phyloP scores from a whole-genome alignment of 2,888 invertebrate species.

The Hypolimnas misippus region DNA sequence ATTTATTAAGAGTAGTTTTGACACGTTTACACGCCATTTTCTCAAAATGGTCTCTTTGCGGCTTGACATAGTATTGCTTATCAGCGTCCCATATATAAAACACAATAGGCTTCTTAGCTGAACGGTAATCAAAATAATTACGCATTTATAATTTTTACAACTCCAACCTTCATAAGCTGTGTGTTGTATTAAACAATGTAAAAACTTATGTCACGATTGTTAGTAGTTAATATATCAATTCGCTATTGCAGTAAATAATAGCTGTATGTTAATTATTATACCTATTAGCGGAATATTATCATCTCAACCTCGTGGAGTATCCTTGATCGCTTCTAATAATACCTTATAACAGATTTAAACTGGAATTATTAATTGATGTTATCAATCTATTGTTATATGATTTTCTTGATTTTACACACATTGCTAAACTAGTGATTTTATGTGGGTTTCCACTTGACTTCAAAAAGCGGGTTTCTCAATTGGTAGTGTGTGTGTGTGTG shows the following conservation, averaged over 20 bases:
- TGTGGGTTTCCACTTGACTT: too few relatives aligned
- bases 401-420: neutral
- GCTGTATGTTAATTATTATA: slow-evolving; percentile 47
- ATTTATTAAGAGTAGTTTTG: too few relatives aligned
- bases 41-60: too few relatives aligned
- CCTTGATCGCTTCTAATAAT: slow-evolving; percentile 50
- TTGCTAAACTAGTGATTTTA: neutral
- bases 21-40: too few relatives aligned
- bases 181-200: slow-evolving; percentile 15
- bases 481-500: too few relatives aligned
- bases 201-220: slow-evolving; percentile 34
- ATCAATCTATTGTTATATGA: slow-evolving; percentile 25
- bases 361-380: slow-evolving; percentile 57
- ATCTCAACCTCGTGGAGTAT: slow-evolving; percentile 43
- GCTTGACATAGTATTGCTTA: too few relatives aligned
- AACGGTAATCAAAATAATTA: too few relatives aligned
- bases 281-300: slow-evolving; percentile 46
- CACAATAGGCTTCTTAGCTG: too few relatives aligned
- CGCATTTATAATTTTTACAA: slow-evolving; percentile 2
- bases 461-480: too few relatives aligned
- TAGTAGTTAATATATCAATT: slow-evolving; percentile 32
- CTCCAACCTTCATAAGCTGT: neutral
- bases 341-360: slow-evolving; percentile 51
- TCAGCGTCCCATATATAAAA: too few relatives aligned
- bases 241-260: slow-evolving; percentile 43